Conservation (phyloP, 2,113 vertebrate genomes). For the Gorilla gorilla region DNA sequence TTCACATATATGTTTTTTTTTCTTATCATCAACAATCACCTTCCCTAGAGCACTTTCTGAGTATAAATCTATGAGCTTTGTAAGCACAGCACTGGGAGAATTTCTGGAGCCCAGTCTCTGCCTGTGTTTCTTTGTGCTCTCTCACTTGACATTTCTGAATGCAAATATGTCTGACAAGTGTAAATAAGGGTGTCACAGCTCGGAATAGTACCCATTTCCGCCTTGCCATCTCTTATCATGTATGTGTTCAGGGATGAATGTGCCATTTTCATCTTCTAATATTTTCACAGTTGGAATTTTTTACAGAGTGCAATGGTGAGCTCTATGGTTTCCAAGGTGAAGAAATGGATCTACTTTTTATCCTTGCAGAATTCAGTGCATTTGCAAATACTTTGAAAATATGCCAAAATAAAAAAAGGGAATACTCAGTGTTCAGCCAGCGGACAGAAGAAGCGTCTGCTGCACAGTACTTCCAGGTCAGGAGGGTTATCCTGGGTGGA, state of each 20-base stretch:
- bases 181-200: constrained; percentile 12
- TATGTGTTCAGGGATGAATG: neutral
- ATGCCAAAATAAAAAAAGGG: constrained; percentile 47
- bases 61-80: neutral
- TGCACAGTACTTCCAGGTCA: constrained; percentile 84
- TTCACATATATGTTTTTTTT: neutral
- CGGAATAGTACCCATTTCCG: neutral
- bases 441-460: constrained; percentile 78
- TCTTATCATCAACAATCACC: neutral
- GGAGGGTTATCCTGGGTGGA: neutral
- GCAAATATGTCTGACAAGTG: neutral
- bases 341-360: neutral
- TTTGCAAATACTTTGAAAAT: constrained; percentile 80
- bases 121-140: neutral
- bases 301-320: neutral
- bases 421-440: constrained; percentile 75
- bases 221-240: neutral
- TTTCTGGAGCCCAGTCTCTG: neutral
- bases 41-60: neutral
- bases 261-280: neutral
- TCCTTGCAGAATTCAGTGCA: constrained; percentile 79
- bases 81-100: neutral
- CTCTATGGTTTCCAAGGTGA: neutral
- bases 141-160: constrained; percentile 33
- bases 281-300: constrained; percentile 18